Evolutionary conservation across 2,113 vertebrate species (phyloP).

Genomic region (Monarcha castaneiventris): DNA sequence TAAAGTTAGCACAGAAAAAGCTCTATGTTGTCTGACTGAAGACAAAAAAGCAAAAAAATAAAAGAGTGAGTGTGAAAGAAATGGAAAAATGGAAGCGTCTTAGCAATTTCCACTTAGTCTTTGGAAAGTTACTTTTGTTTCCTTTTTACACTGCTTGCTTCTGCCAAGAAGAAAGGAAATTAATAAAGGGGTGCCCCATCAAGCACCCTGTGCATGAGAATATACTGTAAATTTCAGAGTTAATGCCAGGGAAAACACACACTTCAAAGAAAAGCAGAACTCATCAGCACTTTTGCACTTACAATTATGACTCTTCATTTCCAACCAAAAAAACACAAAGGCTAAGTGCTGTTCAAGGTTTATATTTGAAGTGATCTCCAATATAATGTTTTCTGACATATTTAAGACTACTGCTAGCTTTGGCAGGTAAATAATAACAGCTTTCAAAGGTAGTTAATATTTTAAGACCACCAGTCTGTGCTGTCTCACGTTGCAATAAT

Average conservation of each 20-base stretch:
- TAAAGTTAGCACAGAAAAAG: conserved; percentile 22
- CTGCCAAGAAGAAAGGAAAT: not conserved
- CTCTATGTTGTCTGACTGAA: not conserved
- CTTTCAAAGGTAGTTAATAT: not conserved
- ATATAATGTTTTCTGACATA: not conserved
- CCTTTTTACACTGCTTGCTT: not conserved
- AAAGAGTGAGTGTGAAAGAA: not conserved
- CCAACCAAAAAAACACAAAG: not conserved
- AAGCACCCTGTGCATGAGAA: not conserved
- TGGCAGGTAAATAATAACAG: not conserved
- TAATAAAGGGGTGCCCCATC: not conserved
- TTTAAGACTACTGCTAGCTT: not conserved
- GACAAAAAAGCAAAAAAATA: not conserved
- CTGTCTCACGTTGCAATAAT: not conserved
- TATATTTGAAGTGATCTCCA: not conserved
- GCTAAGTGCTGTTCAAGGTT: not conserved
- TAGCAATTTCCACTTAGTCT: not conserved
- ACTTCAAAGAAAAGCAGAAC: not conserved
- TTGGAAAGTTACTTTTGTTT: not conserved
- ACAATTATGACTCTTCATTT: not conserved
- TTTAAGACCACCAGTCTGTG: not conserved
- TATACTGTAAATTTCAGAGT: not conserved
- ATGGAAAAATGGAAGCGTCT: not conserved
- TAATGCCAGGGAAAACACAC: not conserved
- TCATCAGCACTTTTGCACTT: not conserved